Evolutionary conservation across 2,797 vertebrate genomes (phyloP), one percentile per base, ranked within the genome.

Genomic region (Kryptolebias ocellatus): DNA sequence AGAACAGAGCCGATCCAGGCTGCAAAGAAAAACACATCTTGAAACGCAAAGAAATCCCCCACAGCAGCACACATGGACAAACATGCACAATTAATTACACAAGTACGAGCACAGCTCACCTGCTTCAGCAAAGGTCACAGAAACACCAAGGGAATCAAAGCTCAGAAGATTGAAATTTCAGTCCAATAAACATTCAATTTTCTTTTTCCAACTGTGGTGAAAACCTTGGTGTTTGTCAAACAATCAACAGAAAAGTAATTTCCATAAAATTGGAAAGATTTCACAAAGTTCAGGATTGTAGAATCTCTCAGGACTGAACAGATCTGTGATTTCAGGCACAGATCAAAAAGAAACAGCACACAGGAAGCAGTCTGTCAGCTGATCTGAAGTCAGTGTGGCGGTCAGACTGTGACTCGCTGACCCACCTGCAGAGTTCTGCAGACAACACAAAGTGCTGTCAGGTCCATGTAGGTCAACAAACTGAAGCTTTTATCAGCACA

Each of bases 1-100:
- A 69, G 61, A 62, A 6, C 47, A 37, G 24, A 46, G 11, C 44
- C 46, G 5, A 15, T 51, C 64, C 76, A 75, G 60, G 64, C 66
- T 61, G 63, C 49, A 64, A 16, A 62, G 16, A 49, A 44, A 53
- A 44, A n/a, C 15, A 37, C 56, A 53, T 49, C 29, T 70, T 4
- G 45, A 64, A 64, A 70, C 31, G 50, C 39, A 52, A 57, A 66
- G 44, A 69, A 28, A 24, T 24, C 20, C 20, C 16, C 20, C 45
- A 50, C 17, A 34, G 8, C 46, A 20, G 2, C 56, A 31, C 50
- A 24, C 11, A 0, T 46, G 60, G 34, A 46, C 53, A 57, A 66
- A 55, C 53, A 56, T 17, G 7, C 37, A 52, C 42, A 57, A 50
- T 51, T 58, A 59, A 52, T 58, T 4, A 67, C 55, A 53, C 16